phyloP scores from a whole-genome alignment of 2,113 vertebrate genomes.

The Leptosomus discolor region DNA sequence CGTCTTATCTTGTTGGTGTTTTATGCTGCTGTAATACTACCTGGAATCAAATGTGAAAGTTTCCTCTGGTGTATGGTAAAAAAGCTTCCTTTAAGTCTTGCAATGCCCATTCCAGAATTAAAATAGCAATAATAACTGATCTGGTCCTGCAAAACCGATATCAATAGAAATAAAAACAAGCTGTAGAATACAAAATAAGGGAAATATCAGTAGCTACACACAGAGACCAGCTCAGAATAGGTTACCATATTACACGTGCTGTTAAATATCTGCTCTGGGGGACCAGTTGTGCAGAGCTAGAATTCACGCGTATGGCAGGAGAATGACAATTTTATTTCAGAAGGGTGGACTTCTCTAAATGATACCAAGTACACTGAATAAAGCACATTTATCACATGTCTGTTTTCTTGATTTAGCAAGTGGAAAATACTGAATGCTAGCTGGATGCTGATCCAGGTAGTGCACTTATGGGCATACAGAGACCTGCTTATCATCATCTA shows the following conservation, averaged over 20 bases:
- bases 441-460: neutral
- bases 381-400: neutral
- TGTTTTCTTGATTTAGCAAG: neutral
- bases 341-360: neutral
- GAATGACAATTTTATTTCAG: neutral
- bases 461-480: neutral
- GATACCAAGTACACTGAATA: neutral
- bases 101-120: neutral
- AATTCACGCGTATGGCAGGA: accelerated
- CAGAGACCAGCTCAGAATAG: neutral
- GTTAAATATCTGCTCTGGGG: neutral
- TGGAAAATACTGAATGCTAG: neutral
- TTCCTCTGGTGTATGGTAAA: neutral
- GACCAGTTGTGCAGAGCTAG: neutral
- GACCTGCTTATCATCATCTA: neutral
- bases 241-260: neutral
- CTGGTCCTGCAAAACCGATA: neutral
- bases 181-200: neutral
- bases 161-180: neutral
- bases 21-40: neutral
- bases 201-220: neutral
- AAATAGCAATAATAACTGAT: neutral
- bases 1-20: neutral
- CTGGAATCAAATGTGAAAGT: neutral
- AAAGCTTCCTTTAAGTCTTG: neutral